Conservation (phyloP, 2,797 vertebrate species). For the Botia almorhae region DNA sequence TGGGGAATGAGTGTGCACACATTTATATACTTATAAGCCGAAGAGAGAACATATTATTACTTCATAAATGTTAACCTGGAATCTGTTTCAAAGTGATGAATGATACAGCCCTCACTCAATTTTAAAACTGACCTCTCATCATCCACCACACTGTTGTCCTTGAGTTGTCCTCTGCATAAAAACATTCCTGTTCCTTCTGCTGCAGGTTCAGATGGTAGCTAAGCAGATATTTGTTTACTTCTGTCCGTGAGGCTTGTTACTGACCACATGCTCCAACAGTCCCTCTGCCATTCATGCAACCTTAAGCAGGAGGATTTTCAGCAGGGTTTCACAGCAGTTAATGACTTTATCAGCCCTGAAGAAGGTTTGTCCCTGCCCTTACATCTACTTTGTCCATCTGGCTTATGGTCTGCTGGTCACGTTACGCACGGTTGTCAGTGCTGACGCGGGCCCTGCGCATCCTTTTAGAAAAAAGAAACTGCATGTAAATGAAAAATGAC, state of each 20-base stretch:
- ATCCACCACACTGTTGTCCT: constrained; percentile 64
- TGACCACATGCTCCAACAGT: neutral
- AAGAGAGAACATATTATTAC: constrained; percentile 63
- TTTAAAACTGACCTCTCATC: constrained; percentile 43
- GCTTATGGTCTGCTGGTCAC: constrained; percentile 41
- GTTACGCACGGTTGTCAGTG: constrained; percentile 92
- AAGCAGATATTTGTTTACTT: constrained; percentile 66
- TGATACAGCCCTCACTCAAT: constrained; percentile 49
- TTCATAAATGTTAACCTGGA: constrained; percentile 52
- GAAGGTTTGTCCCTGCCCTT: constrained; percentile 67
- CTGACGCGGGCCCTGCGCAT: constrained; percentile 90
- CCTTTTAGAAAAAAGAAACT: constrained; percentile 71
- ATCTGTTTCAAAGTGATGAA: constrained; percentile 72
- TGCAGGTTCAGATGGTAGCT: constrained; percentile 54
- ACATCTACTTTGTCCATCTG: constrained; percentile 48
- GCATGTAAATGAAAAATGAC: neutral
- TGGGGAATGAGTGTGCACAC: constrained; percentile 75
- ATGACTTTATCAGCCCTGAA: constrained; percentile 86
- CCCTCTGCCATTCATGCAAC: constrained; percentile 37
- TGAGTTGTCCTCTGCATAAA: constrained; percentile 39
- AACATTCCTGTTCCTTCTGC: neutral
- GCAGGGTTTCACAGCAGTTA: constrained; percentile 89
- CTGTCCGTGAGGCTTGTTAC: constrained; percentile 65
- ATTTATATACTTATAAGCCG: constrained; percentile 64
- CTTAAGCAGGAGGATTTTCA: constrained; percentile 76